phyloP scores from a whole-genome alignment of 2,888 invertebrate genomes.

The Acanthococcus lagerstroemiae region DNA sequence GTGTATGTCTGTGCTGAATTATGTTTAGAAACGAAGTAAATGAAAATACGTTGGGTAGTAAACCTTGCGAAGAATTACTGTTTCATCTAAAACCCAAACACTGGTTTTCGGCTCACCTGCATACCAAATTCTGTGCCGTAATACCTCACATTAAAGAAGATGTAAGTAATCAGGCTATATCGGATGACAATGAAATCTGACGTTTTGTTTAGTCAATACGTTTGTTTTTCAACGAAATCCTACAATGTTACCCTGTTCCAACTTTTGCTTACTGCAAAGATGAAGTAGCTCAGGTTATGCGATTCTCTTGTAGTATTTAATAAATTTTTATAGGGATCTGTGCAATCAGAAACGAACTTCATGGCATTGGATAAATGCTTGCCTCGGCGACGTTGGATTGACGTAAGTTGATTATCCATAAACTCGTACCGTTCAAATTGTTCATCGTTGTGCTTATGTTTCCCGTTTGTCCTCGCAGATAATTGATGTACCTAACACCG shows the following conservation, averaged over 20 bases:
- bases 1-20: neutral
- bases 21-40: slow-evolving; percentile 64
- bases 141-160: slow-evolving; percentile 57
- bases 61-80: slow-evolving; percentile 73
- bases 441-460: neutral
- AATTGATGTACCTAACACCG: slow-evolving; percentile 53
- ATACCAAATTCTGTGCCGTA: slow-evolving; percentile 86
- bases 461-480: slow-evolving; percentile 55
- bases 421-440: neutral
- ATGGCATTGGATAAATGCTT: slow-evolving; percentile 93
- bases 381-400: slow-evolving; percentile 76
- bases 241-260: too few species aligned
- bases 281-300: too few species aligned
- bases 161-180: slow-evolving; percentile 32
- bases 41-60: slow-evolving; percentile 72
- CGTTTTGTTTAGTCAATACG: neutral
- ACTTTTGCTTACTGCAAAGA: too few species aligned
- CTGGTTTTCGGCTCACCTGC: slow-evolving; percentile 97
- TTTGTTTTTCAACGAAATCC: neutral
- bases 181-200: too few species aligned
- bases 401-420: too few species aligned
- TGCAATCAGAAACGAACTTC: slow-evolving; percentile 40
- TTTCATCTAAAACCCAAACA: slow-evolving; percentile 67
- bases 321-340: slow-evolving; percentile 31
- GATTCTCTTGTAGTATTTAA: neutral